Conservation (phyloP, 2,113 vertebrate species). For the Archocentrus centrarchus region DNA sequence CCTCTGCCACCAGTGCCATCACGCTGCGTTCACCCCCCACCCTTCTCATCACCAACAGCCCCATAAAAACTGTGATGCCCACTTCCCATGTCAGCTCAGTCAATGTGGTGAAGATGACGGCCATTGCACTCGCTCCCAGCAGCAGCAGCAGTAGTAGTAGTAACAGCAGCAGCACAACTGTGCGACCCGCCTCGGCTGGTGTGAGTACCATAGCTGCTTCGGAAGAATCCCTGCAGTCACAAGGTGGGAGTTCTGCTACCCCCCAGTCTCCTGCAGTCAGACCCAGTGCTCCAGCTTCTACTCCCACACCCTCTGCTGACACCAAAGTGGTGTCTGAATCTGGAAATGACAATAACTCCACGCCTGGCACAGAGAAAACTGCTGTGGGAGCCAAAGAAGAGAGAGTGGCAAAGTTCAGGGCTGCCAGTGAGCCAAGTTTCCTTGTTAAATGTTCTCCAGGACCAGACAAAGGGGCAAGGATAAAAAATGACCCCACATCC, state of each 20-base stretch:
- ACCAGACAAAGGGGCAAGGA: conserved; percentile 82
- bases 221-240: conserved; percentile 85
- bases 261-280: conserved; percentile 84
- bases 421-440: conserved; percentile 83
- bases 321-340: conserved; percentile 86
- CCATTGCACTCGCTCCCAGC: conserved; percentile 93
- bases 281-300: conserved; percentile 60
- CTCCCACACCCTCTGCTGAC: conserved; percentile 77
- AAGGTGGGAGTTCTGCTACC: conserved; percentile 81
- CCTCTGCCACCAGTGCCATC: conserved; percentile 92
- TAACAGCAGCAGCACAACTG: conserved; percentile 75
- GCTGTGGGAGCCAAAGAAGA: conserved; percentile 79
- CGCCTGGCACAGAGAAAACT: conserved; percentile 66
- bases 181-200: conserved; percentile 87
- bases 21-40: conserved; percentile 96
- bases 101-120: conserved; percentile 98
- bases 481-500: conserved; percentile 84
- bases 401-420: conserved; percentile 82
- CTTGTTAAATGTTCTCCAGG: conserved; percentile 83
- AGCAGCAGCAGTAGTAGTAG: conserved; percentile 53
- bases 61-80: conserved; percentile 97
- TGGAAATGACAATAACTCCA: conserved; percentile 79
- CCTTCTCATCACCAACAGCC: conserved; percentile 96
- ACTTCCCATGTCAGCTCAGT: conserved; percentile 91
- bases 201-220: conserved; percentile 71